Evolutionary conservation across 2,797 vertebrate species (phyloP).

Genomic region (Agapornis canus): DNA sequence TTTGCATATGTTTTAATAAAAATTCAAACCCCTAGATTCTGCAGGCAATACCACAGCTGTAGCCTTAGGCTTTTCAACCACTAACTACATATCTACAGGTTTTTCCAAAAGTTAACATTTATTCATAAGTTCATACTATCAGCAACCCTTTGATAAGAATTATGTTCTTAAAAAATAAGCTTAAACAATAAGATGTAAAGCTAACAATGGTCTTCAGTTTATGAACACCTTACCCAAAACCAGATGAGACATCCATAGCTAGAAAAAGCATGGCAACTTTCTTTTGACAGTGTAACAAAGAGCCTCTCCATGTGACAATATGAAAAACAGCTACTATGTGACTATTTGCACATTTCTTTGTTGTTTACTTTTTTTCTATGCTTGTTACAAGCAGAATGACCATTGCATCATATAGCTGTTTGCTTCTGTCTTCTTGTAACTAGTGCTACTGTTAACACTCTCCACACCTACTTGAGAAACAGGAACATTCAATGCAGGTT

Average conservation of each 20-base stretch:
- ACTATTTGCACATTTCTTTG: background rate
- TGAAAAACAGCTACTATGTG: background rate
- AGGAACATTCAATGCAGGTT: conserved; percentile 27
- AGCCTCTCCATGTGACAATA: background rate
- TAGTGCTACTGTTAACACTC: background rate
- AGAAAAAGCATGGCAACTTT: background rate
- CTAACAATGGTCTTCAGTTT: conserved; percentile 42
- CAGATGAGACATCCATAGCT: background rate
- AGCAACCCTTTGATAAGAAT: conserved; percentile 34
- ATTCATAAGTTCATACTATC: conserved; percentile 58
- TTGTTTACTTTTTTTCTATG: background rate
- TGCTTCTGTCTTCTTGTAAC: background rate
- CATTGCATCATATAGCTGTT: background rate
- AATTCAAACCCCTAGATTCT: background rate
- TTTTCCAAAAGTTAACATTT: conserved; percentile 71
- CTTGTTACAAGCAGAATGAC: background rate
- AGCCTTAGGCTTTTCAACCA: conserved; percentile 10
- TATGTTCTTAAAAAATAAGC: conserved; percentile 43
- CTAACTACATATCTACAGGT: conserved; percentile 37
- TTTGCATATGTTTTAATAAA: background rate
- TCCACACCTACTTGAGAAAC: conserved; percentile 7
- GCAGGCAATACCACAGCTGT: background rate
- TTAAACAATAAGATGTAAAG: conserved; percentile 53
- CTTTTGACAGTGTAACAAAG: background rate
- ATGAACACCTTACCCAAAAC: conserved; percentile 43